Evolutionary conservation across 2,113 vertebrate species (phyloP).

Genomic region (Amphiprion ocellaris): DNA sequence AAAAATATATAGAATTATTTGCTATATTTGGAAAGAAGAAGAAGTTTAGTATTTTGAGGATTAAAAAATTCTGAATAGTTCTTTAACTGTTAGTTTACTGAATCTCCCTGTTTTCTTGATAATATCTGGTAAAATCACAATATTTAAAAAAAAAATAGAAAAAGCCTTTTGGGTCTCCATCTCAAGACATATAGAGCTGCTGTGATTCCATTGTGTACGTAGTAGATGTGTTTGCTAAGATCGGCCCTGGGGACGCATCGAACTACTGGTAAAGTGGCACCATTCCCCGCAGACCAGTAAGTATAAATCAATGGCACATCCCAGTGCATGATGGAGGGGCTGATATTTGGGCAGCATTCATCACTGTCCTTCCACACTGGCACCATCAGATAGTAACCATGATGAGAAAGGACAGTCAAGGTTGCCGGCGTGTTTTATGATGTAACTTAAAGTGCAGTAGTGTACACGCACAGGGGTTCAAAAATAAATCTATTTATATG

Average conservation of each 20-base stretch:
- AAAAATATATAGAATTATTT: no score
- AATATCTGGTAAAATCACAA: no score
- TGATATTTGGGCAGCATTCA: constrained; percentile 68
- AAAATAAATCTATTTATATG: constrained; percentile 36
- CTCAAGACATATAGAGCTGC: constrained; percentile 60
- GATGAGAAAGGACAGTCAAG: constrained; percentile 71
- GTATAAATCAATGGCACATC: constrained; percentile 75
- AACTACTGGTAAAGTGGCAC: constrained; percentile 62
- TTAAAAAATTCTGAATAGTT: no score
- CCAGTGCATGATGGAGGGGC: constrained; percentile 67
- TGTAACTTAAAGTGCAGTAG: background rate
- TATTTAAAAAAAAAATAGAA: no score
- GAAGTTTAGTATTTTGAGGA: no score
- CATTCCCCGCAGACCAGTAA: constrained; percentile 62
- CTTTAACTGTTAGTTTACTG: no score
- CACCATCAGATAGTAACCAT: constrained; percentile 46
- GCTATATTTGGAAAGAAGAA: no score
- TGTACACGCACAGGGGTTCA: constrained; percentile 12
- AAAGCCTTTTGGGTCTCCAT: background rate
- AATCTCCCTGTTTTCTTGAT: no score
- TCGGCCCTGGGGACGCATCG: constrained; percentile 53
- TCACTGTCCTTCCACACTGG: constrained; percentile 62
- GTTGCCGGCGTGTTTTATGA: constrained; percentile 38
- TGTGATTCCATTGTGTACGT: constrained; percentile 64
- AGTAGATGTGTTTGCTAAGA: constrained; percentile 38